A percentile compares a stretch with the other conserved stretches of the same genome.
Conservation (phyloP, 2,113 vertebrate species). For the Calyptomena viridis region DNA sequence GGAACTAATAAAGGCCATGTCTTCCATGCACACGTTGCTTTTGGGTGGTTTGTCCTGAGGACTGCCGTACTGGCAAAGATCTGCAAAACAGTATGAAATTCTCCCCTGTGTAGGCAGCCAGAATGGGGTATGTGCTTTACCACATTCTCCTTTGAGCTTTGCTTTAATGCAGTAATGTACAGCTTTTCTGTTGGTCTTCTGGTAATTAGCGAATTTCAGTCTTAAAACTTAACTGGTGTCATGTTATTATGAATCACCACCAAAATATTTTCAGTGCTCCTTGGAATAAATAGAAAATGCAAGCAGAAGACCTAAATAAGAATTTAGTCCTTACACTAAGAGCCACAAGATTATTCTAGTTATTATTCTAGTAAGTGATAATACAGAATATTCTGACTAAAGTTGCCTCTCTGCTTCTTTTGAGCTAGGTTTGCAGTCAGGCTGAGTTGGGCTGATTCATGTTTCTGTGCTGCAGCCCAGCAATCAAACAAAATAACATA, state of each 20-base stretch:
- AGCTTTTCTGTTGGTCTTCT: not conserved
- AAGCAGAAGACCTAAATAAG: not conserved
- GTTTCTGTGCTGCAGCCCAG: not conserved
- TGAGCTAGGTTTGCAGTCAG: not conserved
- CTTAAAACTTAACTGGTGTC: constrained; percentile 31
- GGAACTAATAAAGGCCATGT: not conserved
- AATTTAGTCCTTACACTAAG: not conserved
- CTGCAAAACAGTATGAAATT: not conserved
- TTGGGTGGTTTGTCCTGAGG: not conserved
- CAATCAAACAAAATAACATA: not conserved
- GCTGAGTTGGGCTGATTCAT: not conserved
- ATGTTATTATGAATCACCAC: constrained; percentile 3
- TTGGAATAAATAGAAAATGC: constrained; percentile 31
- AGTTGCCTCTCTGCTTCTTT: not conserved
- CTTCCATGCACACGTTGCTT: not conserved
- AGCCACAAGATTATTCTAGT: not conserved
- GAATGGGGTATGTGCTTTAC: not conserved
- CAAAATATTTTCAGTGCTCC: constrained; percentile 17
- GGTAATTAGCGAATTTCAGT: constrained; percentile 14
- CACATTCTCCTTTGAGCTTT: not conserved
- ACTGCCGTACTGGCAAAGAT: not conserved
- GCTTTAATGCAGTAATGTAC: not conserved
- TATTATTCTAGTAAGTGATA: not conserved
- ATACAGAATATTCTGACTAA: not conserved
- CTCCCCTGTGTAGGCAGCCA: not conserved